Evolutionary conservation across 37 sponge, comb jelly and placozoan genomes (phyloP).

Genomic region (Hormiphora californensis): DNA sequence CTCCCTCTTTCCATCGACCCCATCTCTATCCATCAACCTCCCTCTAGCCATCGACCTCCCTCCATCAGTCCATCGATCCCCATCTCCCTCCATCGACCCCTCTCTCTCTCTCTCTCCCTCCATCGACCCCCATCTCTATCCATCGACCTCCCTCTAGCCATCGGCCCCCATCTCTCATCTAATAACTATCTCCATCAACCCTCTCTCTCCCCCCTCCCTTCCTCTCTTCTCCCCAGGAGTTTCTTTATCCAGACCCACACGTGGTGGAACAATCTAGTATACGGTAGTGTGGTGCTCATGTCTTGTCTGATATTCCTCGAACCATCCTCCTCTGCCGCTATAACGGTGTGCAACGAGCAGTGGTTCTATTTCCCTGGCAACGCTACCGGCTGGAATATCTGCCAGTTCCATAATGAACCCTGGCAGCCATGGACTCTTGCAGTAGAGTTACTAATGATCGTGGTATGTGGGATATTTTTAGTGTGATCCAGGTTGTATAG

Average conservation of each 20-base stretch:
- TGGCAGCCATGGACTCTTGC: conserved; percentile 22
- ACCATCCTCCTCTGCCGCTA: conserved; percentile 39
- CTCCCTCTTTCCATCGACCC: too few relatives aligned
- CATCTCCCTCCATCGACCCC: too few relatives aligned
- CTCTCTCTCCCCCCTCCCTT: too few relatives aligned
- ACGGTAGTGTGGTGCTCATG: background rate
- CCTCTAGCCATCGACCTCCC: too few relatives aligned
- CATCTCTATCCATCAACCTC: too few relatives aligned
- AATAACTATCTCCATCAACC: too few relatives aligned
- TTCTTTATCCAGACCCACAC: conserved; percentile 43
- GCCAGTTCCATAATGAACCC: background rate
- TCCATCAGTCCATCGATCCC: too few relatives aligned
- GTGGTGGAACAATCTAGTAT: conserved; percentile 4
- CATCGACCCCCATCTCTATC: too few relatives aligned
- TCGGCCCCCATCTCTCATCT: too few relatives aligned
- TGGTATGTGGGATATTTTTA: background rate
- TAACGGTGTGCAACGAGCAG: background rate
- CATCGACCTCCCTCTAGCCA: too few relatives aligned
- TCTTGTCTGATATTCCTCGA: conserved; percentile 23
- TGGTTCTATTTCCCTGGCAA: background rate
- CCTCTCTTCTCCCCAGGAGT: background rate
- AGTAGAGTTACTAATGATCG: background rate
- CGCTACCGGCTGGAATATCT: background rate
- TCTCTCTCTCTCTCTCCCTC: too few relatives aligned
- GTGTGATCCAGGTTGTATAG: too few relatives aligned